phyloP scores from a whole-genome alignment of 2,113 vertebrate species.

The Tupaia chinensis region DNA sequence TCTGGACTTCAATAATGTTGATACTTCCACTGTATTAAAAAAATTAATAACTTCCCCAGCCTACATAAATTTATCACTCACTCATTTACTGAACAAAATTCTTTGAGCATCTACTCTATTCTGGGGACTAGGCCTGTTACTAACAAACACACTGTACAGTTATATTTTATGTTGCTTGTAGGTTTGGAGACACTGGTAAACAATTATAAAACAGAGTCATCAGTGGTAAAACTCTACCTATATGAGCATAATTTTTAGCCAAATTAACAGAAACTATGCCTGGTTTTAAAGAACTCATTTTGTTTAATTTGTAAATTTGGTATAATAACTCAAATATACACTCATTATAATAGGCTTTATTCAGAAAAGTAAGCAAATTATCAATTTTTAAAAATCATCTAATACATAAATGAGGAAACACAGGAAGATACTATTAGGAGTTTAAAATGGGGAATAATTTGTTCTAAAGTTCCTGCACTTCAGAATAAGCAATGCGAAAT shows the following conservation, averaged over 20 bases:
- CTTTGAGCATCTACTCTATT: background rate
- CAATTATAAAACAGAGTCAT: background rate
- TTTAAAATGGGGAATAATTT: constrained; percentile 52
- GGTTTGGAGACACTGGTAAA: background rate
- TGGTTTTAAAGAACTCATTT: constrained; percentile 23
- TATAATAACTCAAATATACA: constrained; percentile 25
- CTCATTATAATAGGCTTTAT: background rate
- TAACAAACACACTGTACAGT: background rate
- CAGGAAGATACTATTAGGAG: constrained; percentile 11
- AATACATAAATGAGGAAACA: constrained; percentile 15
- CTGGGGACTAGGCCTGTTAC: background rate
- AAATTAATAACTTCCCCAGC: background rate
- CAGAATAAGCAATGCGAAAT: background rate
- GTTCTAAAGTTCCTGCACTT: background rate
- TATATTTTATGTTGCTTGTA: background rate
- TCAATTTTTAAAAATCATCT: background rate
- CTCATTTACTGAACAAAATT: constrained; percentile 17
- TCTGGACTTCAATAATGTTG: constrained; percentile 38
- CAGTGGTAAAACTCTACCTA: background rate
- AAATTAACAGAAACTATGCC: background rate
- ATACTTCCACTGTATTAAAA: background rate
- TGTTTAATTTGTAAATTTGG: constrained; percentile 22
- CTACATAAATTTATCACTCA: background rate
- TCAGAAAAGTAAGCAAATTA: background rate
- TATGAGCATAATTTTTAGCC: background rate